These are phyloP conservation scores for Microtus montanus DNA, from an alignment of 2,113 vertebrate species.

Conservation along the genomic window DNA sequence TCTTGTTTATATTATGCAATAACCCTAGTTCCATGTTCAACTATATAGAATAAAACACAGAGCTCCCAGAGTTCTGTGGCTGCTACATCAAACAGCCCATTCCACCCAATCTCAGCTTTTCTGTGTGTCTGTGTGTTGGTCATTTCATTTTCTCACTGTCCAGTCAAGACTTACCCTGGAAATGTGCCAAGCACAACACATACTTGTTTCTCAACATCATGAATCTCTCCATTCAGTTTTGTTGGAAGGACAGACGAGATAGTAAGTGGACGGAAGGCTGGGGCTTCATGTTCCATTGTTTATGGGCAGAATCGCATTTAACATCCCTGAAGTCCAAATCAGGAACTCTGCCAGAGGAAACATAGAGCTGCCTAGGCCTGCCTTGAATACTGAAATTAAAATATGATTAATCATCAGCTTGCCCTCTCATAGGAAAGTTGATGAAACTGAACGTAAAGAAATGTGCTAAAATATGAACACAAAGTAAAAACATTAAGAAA, in stretches of 20 bases:
- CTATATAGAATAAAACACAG: neutral
- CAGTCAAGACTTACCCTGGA: neutral
- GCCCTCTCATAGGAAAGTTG: neutral
- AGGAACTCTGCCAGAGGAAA: neutral
- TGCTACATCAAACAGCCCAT: neutral
- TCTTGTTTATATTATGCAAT: neutral
- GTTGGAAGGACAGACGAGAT: neutral
- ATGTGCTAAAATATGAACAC: neutral
- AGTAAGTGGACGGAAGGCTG: neutral
- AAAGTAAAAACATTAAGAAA: neutral
- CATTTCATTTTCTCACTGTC: neutral
- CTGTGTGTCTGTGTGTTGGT: neutral
- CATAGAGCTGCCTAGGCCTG: neutral
- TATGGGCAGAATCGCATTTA: neutral
- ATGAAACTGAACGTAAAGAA: neutral
- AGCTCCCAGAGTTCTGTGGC: neutral
- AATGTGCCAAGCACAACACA: neutral
- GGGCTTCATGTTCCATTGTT: neutral
- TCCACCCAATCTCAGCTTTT: neutral
- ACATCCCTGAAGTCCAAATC: neutral
- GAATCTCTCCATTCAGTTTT: neutral
- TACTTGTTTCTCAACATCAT: neutral
- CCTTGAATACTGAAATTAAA: neutral
- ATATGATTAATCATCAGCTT: neutral
- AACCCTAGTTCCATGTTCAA: neutral